Evolutionary conservation across 23 tunicate genomes (phyloP).

Genomic region (Ciona savignyi): DNA sequence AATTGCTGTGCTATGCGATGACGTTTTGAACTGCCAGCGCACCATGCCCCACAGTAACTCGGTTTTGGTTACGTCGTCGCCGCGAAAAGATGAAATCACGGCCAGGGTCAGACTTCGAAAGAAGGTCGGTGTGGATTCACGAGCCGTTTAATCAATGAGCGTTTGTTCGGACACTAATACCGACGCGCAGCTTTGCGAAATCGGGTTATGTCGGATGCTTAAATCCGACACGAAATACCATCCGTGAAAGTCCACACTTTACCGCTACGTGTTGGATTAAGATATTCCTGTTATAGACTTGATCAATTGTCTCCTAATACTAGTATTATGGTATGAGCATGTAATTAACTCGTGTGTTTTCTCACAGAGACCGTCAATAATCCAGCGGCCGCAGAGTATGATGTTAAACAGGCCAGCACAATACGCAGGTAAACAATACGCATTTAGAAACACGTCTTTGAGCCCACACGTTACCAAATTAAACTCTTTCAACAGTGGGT

Average conservation of each 20-base stretch:
- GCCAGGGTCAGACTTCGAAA: not conserved
- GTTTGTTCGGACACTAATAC: too few species aligned
- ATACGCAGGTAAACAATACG: slow-evolving; percentile 24
- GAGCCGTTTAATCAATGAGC: not conserved
- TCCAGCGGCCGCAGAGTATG: slow-evolving; percentile 70
- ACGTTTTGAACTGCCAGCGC: too few species aligned
- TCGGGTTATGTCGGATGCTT: not conserved
- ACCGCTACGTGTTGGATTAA: not conserved
- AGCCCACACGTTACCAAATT: not conserved
- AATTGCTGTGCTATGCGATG: not conserved
- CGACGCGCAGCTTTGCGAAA: too few species aligned
- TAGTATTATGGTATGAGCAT: too few species aligned
- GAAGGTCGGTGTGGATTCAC: not conserved
- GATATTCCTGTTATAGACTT: too few species aligned
- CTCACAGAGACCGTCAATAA: slow-evolving; percentile 52
- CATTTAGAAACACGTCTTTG: not conserved
- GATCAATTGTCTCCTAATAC: too few species aligned
- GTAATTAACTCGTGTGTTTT: too few species aligned
- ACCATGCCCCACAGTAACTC: not conserved
- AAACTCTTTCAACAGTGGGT: not conserved
- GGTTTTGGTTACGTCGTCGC: not conserved
- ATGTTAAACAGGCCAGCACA: slow-evolving; percentile 67
- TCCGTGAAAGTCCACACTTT: not conserved
- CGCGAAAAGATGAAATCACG: not conserved
- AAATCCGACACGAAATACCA: not conserved